These are phyloP conservation scores for Molossus alvarezi DNA, from an alignment of 2,797 vertebrate species.

Conservation along the genomic window DNA sequence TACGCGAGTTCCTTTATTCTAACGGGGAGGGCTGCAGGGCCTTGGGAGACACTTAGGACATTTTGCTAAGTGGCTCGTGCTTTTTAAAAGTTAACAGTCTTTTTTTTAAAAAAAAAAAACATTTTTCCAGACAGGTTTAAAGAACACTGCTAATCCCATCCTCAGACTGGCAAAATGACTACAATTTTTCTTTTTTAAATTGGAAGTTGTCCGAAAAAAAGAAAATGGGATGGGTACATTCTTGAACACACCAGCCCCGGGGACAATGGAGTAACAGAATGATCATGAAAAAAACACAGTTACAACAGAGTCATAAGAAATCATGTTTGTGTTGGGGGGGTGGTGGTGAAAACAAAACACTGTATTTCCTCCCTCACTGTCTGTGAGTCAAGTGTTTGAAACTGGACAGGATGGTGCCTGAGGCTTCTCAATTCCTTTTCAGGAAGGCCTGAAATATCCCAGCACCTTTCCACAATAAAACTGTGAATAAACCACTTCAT, in stretches of 20 bases:
- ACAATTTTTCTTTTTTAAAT: conserved; percentile 18
- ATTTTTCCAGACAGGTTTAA: conserved; percentile 66
- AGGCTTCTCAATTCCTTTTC: conserved; percentile 67
- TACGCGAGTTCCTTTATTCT: conserved; percentile 47
- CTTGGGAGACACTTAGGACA: not conserved
- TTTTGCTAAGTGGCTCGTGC: conserved; percentile 44
- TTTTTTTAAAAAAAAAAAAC: conserved; percentile 15
- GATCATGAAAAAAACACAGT: conserved; percentile 64
- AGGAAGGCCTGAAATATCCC: conserved; percentile 70
- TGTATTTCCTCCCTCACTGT: conserved; percentile 66
- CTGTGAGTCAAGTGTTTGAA: conserved; percentile 8
- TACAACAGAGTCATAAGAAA: conserved; percentile 63
- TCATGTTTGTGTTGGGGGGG: not conserved
- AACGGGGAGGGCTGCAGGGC: not conserved
- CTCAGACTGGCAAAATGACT: conserved; percentile 52
- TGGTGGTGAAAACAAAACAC: conserved; percentile 33
- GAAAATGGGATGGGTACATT: conserved; percentile 53
- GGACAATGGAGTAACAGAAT: conserved; percentile 68
- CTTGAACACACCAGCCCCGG: conserved; percentile 56
- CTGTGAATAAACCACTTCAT: conserved; percentile 67
- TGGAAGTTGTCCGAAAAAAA: conserved; percentile 65
- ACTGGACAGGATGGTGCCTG: conserved; percentile 25
- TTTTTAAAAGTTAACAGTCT: conserved; percentile 69
- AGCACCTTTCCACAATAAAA: conserved; percentile 55
- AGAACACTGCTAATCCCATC: conserved; percentile 68